Conservation (phyloP, 1,140 invertebrate species). For the Drosophila kepulauana region DNA sequence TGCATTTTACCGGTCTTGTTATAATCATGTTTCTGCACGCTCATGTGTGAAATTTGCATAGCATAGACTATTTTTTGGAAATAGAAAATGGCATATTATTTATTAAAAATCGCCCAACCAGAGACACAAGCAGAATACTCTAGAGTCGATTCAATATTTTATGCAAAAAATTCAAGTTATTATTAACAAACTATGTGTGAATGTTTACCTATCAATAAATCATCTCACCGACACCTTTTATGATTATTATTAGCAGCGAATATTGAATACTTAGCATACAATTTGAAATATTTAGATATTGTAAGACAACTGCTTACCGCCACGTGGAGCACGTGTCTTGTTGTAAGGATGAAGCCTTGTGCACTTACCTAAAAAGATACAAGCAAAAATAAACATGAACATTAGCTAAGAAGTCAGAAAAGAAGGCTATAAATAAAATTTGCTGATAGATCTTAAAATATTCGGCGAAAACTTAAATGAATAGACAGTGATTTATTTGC, state of each 20-base stretch:
- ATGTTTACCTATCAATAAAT: no score
- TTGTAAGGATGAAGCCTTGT: conserved; percentile 64
- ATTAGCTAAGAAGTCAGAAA: not conserved
- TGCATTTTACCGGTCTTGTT: conserved; percentile 31
- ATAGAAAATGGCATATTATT: conserved; percentile 22
- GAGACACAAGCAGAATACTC: not conserved
- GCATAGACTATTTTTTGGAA: conserved; percentile 19
- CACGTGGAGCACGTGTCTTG: conserved; percentile 67
- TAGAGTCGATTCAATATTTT: conserved; percentile 26
- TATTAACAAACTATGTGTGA: no score
- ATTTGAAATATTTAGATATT: conserved; percentile 26
- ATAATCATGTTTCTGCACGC: conserved; percentile 34
- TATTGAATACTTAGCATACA: conserved; percentile 3
- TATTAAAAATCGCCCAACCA: conserved; percentile 24
- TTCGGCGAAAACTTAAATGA: not conserved
- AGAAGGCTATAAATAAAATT: not conserved
- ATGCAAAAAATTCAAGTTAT: conserved; percentile 41
- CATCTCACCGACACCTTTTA: no score
- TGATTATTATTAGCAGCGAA: not conserved
- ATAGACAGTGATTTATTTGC: conserved; percentile 4
- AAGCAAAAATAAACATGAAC: conserved; percentile 6
- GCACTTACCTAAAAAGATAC: conserved; percentile 66
- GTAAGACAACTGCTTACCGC: conserved; percentile 66
- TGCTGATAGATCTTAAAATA: not conserved
- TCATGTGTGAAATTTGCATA: conserved; percentile 48